These are phyloP conservation scores for Lasioglossum malachurum DNA, from an alignment of 2,888 invertebrate genomes.

Conservation along the genomic window DNA sequence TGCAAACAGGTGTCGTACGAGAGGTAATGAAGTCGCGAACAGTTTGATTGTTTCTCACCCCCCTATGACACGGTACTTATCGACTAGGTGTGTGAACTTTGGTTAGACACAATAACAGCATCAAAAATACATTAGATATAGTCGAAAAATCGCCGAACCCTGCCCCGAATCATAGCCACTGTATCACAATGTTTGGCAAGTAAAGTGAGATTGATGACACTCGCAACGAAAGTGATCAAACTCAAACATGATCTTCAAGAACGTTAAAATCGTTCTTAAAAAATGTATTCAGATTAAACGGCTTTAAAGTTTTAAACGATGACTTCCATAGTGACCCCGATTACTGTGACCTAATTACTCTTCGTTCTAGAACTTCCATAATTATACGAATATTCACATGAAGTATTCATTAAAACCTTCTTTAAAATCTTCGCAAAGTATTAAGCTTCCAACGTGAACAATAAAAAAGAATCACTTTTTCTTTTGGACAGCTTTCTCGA, in stretches of 20 bases:
- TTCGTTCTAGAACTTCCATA: background rate
- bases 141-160: constrained; percentile 49
- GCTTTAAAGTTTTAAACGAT: background rate
- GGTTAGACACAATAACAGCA: constrained; percentile 65
- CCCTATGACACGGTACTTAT: constrained; percentile 31
- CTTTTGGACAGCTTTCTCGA: background rate
- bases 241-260: background rate
- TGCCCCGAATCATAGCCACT: constrained; percentile 24
- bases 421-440: background rate
- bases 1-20: constrained; percentile 21
- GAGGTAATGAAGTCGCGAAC: background rate
- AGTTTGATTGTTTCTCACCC: constrained; percentile 44
- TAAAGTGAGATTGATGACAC: constrained; percentile 49
- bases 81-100: constrained; percentile 58
- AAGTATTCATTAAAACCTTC: background rate
- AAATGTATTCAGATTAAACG: background rate
- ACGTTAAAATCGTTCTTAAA: background rate
- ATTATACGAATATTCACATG: background rate
- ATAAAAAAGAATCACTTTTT: background rate
- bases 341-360: background rate
- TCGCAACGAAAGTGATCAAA: background rate
- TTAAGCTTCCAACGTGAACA: background rate
- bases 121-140: constrained; percentile 68
- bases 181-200: constrained; percentile 66
- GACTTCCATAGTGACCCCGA: background rate